Conservation (phyloP, 1,140 invertebrate genomes). For the Drosophila sturtevanti region DNA sequence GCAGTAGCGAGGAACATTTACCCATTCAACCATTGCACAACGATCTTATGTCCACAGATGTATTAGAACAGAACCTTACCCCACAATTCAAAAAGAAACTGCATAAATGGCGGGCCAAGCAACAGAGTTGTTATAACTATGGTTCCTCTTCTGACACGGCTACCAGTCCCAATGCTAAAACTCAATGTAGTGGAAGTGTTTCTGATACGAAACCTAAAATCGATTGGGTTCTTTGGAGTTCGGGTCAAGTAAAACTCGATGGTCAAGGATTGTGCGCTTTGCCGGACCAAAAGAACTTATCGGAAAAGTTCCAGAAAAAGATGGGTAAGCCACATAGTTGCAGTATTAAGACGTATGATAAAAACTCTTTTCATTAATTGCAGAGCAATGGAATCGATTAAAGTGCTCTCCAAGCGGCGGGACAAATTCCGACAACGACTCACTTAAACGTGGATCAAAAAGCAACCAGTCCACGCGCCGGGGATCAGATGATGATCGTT, state of each 20-base stretch:
- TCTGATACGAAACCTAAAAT: constrained; percentile 83
- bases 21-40: constrained; percentile 58
- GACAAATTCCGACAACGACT: constrained; percentile 67
- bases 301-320: constrained; percentile 88
- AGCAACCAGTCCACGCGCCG: constrained; percentile 57
- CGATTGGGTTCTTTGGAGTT: constrained; percentile 89
- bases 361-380: neutral
- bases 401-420: constrained; percentile 75
- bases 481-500: constrained; percentile 73
- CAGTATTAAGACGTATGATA: neutral
- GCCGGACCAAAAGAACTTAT: constrained; percentile 85
- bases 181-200: constrained; percentile 57
- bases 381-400: constrained; percentile 87
- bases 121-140: constrained; percentile 72
- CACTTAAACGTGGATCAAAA: constrained; percentile 63
- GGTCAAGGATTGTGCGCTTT: constrained; percentile 82
- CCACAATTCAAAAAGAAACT: constrained; percentile 92
- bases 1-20: constrained; percentile 70
- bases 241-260: constrained; percentile 81
- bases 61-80: constrained; percentile 87
- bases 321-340: constrained; percentile 82
- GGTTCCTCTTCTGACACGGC: constrained; percentile 67
- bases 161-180: constrained; percentile 81
- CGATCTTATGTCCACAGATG: constrained; percentile 66
- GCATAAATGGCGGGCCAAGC: constrained; percentile 92